Evolutionary conservation across 1,140 invertebrate genomes (phyloP).

Genomic region (Rhynchophorus ferrugineus): DNA sequence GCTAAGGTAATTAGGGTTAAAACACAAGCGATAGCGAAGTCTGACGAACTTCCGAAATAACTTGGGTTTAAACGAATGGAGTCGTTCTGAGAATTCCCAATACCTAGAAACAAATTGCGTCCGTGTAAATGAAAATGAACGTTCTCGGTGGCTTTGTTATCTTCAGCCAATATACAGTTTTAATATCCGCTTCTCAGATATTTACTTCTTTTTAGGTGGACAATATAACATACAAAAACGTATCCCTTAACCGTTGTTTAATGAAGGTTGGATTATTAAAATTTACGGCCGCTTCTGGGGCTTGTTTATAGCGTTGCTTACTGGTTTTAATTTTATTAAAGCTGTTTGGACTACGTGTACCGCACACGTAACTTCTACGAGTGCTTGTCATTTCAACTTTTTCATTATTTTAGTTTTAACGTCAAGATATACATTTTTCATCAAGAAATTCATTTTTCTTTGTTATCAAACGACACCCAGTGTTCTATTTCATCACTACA

Average conservation of each 20-base stretch:
- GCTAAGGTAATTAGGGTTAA: slow-evolving; percentile 61
- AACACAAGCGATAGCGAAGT: slow-evolving; percentile 71
- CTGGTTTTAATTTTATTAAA: slow-evolving; percentile 18
- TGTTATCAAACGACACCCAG: too few relatives aligned
- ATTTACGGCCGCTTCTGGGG: slow-evolving; percentile 9
- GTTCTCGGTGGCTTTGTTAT: slow-evolving; percentile 10
- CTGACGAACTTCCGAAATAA: slow-evolving; percentile 53
- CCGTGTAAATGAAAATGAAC: slow-evolving; percentile 33
- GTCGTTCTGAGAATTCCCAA: slow-evolving; percentile 45
- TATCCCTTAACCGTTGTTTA: slow-evolving; percentile 10
- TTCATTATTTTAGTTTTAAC: too few relatives aligned
- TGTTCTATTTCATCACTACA: too few relatives aligned
- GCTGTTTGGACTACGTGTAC: slow-evolving; percentile 10
- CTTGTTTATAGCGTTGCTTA: slow-evolving; percentile 11
- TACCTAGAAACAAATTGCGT: slow-evolving; percentile 26
- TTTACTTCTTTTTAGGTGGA: slow-evolving; percentile 13
- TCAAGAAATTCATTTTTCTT: too few relatives aligned
- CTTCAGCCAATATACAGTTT: slow-evolving; percentile 17
- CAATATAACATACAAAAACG: slow-evolving; percentile 7
- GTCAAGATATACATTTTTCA: too few relatives aligned
- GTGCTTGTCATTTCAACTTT: not conserved
- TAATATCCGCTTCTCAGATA: slow-evolving; percentile 13
- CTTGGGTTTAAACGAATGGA: slow-evolving; percentile 55
- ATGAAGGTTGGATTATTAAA: slow-evolving; percentile 13
- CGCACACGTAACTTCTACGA: not conserved